Conservation (phyloP, 1,140 invertebrate genomes). For the Campoletis sonorensis region DNA sequence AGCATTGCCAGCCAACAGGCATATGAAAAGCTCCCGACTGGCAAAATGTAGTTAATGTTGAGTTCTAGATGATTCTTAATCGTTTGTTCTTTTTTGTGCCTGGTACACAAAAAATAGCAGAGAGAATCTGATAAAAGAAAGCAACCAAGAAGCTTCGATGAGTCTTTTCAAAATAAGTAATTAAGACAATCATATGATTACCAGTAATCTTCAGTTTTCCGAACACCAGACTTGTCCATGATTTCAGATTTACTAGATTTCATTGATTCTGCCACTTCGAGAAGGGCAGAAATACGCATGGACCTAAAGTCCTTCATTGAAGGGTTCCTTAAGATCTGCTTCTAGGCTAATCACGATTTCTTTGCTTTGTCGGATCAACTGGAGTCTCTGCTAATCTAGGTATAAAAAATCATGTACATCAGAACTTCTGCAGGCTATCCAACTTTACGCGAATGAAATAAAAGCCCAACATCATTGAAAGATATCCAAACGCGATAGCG, state of each 20-base stretch:
- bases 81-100: constrained; percentile 50
- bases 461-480: background rate
- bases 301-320: too few relatives aligned
- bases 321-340: too few relatives aligned
- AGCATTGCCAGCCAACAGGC: constrained; percentile 39
- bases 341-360: too few relatives aligned
- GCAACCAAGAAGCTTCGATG: background rate
- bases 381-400: background rate
- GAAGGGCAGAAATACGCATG: too few relatives aligned
- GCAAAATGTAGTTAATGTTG: background rate
- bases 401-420: too few relatives aligned
- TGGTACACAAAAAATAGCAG: background rate
- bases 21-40: background rate
- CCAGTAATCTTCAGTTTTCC: background rate
- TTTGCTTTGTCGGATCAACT: background rate
- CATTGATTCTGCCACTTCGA: too few relatives aligned
- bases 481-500: background rate
- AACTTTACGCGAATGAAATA: background rate
- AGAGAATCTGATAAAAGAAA: background rate
- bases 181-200: background rate
- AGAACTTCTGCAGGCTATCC: background rate
- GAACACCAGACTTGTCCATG: background rate
- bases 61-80: constrained; percentile 61
- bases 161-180: background rate
- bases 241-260: background rate